These are phyloP conservation scores for Limanda limanda DNA, from an alignment of 2,113 vertebrate species.

Conservation along the genomic window DNA sequence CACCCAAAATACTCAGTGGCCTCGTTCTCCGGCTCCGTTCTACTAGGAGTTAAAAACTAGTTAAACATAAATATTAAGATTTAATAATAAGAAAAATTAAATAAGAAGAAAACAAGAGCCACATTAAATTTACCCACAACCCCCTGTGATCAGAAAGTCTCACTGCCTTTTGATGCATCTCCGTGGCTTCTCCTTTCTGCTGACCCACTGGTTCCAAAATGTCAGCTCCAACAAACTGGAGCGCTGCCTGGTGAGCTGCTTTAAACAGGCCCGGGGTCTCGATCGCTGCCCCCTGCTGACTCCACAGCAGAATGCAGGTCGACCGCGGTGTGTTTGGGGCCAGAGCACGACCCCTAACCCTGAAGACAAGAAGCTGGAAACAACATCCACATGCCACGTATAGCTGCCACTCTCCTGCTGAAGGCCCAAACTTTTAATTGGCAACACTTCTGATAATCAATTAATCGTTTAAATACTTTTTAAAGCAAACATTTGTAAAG, in stretches of 20 bases:
- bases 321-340: not conserved
- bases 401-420: too few relatives aligned
- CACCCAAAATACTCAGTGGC: not conserved
- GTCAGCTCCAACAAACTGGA: slow-evolving; percentile 77
- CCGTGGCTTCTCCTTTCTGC: slow-evolving; percentile 68
- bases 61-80: slow-evolving; percentile 35
- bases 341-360: not conserved
- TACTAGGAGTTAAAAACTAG: slow-evolving; percentile 23
- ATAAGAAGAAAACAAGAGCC: slow-evolving; percentile 2
- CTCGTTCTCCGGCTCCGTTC: slow-evolving; percentile 18
- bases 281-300: slow-evolving; percentile 72
- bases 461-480: too few relatives aligned
- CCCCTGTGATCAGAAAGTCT: slow-evolving; percentile 47
- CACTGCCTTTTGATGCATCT: slow-evolving; percentile 61
- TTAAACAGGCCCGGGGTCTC: slow-evolving; percentile 41
- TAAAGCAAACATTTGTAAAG: too few relatives aligned
- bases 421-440: too few relatives aligned
- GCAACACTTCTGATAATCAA: too few relatives aligned
- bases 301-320: slow-evolving; percentile 41
- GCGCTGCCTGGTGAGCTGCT: slow-evolving; percentile 53
- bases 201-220: slow-evolving; percentile 81
- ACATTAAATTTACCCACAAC: slow-evolving; percentile 43
- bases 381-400: too few relatives aligned
- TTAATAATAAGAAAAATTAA: not conserved
- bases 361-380: too few relatives aligned